Base-by-base conservation (phyloP, 2,113 vertebrate species). In the Erythrocercus mccallii region DNA sequence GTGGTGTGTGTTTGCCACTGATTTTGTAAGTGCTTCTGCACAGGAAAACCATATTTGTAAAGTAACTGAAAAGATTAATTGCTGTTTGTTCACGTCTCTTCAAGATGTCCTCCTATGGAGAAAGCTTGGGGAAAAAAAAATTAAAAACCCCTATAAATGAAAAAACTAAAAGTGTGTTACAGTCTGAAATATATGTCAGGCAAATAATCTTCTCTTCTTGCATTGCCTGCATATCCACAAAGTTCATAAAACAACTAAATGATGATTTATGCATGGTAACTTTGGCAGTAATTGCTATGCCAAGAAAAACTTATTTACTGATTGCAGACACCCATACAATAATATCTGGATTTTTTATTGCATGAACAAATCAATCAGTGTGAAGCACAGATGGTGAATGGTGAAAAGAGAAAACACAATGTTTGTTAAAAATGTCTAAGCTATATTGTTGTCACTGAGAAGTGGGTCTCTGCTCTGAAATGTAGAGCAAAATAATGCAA, bases 391-490 rank as follows among this genome's bases (percentile, higher is more conserved):
- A 81, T 4, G 16, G 38, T 80, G 61, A 88, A 93, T 60, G 28
- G 15, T 50, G 56, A 84, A 89, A 84, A 72, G 72, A 84, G 61
- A 77, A 87, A 95, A 80, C 10, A 69, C 16, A 31, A 24, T 17
- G 25, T 54, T 86, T 0, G 0, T 77, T 91, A 17, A 40, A 54
- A 88, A 68, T 86, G 44, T 47, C 45, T 37, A 61, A 94, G 44
- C 48, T 66, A 15, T 80, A 60, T 40, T 78, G 54, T 73, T 86
- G 58, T 74, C 81, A 81, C 62, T 73, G 70, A 77, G 60, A 94
- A 97, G 65, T 93, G 68, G 40, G 72, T 90, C 65, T 94, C 84
- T 35, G 48, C 65, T 85, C 68, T 91, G 72, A 92, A 96, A 96
- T 86, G 58, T 60, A 80, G 89, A 96, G 81, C 90, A 96, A 95